Evolutionary conservation across 1,140 invertebrate species (phyloP).

Genomic region (Drosophila teissieri): DNA sequence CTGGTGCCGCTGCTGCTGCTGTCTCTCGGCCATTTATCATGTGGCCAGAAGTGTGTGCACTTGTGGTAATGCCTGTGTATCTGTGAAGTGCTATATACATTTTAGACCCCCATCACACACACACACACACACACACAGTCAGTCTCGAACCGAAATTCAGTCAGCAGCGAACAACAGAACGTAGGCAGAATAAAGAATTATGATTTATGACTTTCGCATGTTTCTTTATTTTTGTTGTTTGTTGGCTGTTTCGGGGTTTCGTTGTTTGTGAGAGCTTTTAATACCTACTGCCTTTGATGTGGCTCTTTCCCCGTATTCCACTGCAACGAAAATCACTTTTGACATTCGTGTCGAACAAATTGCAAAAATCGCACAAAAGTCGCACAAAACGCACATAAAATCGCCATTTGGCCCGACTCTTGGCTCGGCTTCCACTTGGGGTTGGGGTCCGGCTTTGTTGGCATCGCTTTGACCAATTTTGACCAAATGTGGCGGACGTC

Average conservation of each 20-base stretch:
- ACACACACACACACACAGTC: not conserved
- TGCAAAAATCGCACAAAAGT: too few species aligned
- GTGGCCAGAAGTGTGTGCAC: constrained; percentile 59
- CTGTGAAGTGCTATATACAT: constrained; percentile 57
- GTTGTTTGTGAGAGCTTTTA: constrained; percentile 56
- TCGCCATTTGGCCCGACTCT: constrained; percentile 40
- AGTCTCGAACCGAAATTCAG: constrained; percentile 56
- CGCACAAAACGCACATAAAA: constrained; percentile 29
- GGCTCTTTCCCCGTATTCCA: constrained; percentile 7
- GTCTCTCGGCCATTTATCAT: constrained; percentile 70
- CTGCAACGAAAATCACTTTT: constrained; percentile 72
- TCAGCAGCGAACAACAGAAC: constrained; percentile 40
- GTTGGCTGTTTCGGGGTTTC: constrained; percentile 7
- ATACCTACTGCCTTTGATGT: constrained; percentile 53
- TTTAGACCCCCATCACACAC: constrained; percentile 50
- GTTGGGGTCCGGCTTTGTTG: constrained; percentile 21
- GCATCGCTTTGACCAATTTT: constrained; percentile 35
- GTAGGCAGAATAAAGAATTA: constrained; percentile 69
- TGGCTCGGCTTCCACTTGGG: constrained; percentile 16
- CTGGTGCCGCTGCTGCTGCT: not conserved
- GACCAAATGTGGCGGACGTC: constrained; percentile 64
- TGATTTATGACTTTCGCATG: constrained; percentile 82
- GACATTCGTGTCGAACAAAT: constrained; percentile 51
- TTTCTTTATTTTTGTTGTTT: constrained; percentile 37
- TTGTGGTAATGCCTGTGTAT: constrained; percentile 6